These are phyloP conservation scores for Endomychus coccineus DNA, from an alignment of 2,888 invertebrate species.

Conservation along the genomic window DNA sequence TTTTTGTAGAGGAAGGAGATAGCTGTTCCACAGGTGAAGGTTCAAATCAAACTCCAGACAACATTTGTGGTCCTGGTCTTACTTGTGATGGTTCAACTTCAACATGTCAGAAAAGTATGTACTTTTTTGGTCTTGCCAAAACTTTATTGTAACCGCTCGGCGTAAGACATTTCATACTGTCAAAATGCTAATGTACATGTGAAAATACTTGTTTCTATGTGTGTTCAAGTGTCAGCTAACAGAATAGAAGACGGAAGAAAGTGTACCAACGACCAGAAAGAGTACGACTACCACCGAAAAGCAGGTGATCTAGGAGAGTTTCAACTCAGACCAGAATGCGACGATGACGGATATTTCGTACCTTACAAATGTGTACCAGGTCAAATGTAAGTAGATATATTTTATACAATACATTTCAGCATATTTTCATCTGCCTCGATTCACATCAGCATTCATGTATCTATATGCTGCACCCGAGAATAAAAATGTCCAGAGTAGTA, in stretches of 20 bases:
- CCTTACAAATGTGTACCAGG: constrained; percentile 57
- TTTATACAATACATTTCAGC: too few species aligned
- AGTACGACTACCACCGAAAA: constrained; percentile 47
- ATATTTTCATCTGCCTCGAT: too few species aligned
- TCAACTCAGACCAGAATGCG: constrained; percentile 54
- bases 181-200: too few species aligned
- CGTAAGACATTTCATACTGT: too few species aligned
- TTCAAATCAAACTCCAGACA: constrained; percentile 48
- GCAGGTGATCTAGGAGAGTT: constrained; percentile 49
- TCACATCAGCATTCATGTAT: too few species aligned
- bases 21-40: constrained; percentile 42
- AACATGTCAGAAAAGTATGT: constrained; percentile 38
- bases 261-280: constrained; percentile 37
- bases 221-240: too few species aligned
- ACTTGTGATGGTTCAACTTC: constrained; percentile 41
- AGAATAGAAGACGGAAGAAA: too few species aligned
- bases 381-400: constrained; percentile 57
- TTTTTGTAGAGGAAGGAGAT: constrained; percentile 45
- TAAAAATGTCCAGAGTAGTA: too few species aligned
- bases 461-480: too few species aligned
- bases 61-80: constrained; percentile 55
- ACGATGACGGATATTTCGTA: constrained; percentile 54
- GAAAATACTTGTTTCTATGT: too few species aligned
- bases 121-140: too few species aligned
- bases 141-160: too few species aligned